Conservation (phyloP, 2,888 invertebrate species). For the Entomobrya proxima region DNA sequence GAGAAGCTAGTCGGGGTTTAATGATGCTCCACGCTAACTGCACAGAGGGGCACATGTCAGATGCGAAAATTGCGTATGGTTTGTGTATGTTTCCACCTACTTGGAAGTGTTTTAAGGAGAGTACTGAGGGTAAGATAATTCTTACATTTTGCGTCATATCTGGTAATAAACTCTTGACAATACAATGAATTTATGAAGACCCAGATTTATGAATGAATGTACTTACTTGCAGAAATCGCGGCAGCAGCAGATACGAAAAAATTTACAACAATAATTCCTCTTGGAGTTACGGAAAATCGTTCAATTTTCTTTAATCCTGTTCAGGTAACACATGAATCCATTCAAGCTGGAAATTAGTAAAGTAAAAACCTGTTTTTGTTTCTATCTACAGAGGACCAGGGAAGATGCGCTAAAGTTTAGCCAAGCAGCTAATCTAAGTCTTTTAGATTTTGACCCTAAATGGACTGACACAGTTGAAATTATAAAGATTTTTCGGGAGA, state of each 20-base stretch:
- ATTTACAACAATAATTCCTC: conserved; percentile 24
- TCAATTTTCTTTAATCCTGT: conserved; percentile 39
- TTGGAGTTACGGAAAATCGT: neutral
- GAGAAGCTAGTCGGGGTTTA: neutral
- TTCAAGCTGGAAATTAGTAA: neutral
- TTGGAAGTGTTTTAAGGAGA: conserved; percentile 36
- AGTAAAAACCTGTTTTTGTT: no score
- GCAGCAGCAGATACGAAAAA: conserved; percentile 5
- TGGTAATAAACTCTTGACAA: no score
- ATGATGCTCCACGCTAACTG: conserved; percentile 41
- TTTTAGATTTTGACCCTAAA: conserved; percentile 44
- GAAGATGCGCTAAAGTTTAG: conserved; percentile 18
- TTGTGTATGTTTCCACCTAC: conserved; percentile 42
- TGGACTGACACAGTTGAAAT: conserved; percentile 24
- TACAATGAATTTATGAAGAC: no score
- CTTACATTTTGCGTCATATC: neutral
- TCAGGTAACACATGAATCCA: conserved; percentile 13
- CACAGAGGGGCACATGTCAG: neutral
- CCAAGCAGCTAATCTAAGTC: neutral
- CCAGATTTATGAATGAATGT: no score
- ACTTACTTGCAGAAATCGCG: conserved; percentile 3
- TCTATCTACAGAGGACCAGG: conserved; percentile 43
- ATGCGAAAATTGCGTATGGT: conserved; percentile 36
- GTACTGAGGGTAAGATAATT: conserved; percentile 40
- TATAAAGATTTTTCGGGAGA: neutral